Base-by-base conservation (phyloP, 2,888 invertebrate genomes). In the Philonicus albiceps region DNA sequence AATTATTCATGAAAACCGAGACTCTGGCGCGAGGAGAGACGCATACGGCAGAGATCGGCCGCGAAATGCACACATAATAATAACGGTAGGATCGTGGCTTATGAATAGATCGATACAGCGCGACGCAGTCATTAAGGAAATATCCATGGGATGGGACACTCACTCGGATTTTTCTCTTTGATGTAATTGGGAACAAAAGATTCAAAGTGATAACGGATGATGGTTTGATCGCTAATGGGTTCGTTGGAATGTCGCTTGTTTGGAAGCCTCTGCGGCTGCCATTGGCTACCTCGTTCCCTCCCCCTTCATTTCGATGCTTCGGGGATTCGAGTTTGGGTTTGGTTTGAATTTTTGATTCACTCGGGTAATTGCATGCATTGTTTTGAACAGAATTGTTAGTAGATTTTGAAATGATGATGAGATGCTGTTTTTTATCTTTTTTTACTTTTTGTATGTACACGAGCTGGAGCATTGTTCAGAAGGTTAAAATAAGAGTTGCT, bases 81-180 rank as follows among this genome's bases (percentile, higher is more conserved):
- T 81, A 81, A 81, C 81, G 81, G 81, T 81, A n/a, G 55, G 55
- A 55, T 55, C 31, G 55, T 81, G 55, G 55, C 34, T 81, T 81
- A 81, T 81, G 81, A 81, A 81, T 81, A 81, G 64, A 81, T 81
- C 81, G 31, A 34, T 37, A 34, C 34, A n/a, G 55, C 31, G 81
- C 55, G 27, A 78, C 43, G 49, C 49, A 78, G 55, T 81, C 34
- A 81, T 81, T 81, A 53, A 53, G 80, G 31, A n/a, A 80, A 80
- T 53, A 53, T 53, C 53, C 31, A 30, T 16, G n/a, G 34, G 34
- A 34, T n/a, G 55, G 22, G 55, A 55, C 27, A 64, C 55, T 64
- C 64, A 27, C 64, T 27, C 64, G 64, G 64, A 64, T 64, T 64
- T 19, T 64, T 64, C 49, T 64, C 34, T n/a, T 19, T 64, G 55